These are phyloP conservation scores for Phalanger gymnotis DNA, from an alignment of 2,797 vertebrate genomes.

Conservation along the genomic window DNA sequence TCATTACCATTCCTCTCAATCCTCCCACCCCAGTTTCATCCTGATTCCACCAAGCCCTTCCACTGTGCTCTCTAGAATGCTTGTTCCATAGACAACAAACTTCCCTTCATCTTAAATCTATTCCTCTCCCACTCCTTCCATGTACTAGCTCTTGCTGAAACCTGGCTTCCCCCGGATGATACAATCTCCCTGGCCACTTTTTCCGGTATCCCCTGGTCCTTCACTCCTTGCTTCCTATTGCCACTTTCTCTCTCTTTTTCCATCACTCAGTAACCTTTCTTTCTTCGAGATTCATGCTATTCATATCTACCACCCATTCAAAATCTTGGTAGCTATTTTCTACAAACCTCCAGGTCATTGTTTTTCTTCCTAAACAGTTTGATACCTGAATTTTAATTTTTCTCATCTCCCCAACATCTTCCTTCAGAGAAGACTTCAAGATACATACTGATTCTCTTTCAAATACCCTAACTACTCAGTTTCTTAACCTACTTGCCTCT, in stretches of 20 bases:
- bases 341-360: background rate
- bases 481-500: background rate
- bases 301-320: background rate
- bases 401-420: background rate
- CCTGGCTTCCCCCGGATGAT: no score
- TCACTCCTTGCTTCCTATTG: background rate
- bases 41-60: no score
- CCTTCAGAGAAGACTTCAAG: background rate
- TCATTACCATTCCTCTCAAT: no score
- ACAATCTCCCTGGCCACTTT: background rate
- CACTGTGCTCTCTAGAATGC: no score
- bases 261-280: background rate
- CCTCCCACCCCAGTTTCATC: no score
- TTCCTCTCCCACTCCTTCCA: no score
- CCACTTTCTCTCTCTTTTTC: background rate
- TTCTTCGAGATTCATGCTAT: background rate
- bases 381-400: background rate
- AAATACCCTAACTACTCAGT: background rate
- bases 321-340: background rate
- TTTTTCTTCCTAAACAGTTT: background rate
- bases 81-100: no score
- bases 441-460: background rate
- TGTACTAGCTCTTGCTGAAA: no score
- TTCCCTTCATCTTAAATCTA: no score
- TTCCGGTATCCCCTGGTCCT: background rate